Base-by-base conservation (phyloP, 2,888 invertebrate species). In the Trisateles emortualis region DNA sequence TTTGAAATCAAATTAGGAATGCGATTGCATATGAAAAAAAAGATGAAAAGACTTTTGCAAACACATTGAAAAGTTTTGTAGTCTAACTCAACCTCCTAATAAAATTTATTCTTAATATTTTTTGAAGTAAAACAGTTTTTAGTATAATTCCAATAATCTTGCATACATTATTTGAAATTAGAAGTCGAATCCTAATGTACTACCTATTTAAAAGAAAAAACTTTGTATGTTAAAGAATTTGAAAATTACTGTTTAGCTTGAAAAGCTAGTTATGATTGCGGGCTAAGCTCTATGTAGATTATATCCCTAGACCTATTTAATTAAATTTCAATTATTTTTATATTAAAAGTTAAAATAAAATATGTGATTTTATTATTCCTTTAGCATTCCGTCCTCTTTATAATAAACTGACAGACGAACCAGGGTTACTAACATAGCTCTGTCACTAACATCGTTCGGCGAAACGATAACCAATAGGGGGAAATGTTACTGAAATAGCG, bases 291-390 rank as follows among this genome's bases (percentile, higher is more conserved):
- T 81, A 75, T 74, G 80, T 83, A 85, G 75, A 76, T 76, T 74
- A 78, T 71, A 81, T 86, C n/a, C n/a, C n/a, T n/a, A 86, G 84
- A 83, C 39, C n/a, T 75, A 80, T 82, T 84, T 76, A 86, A 86
- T 82, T 78, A 74, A 84, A 83, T 88, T 90, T 90, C 82, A 86
- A 88, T 82, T 92, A 92, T 92, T 90, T 92, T 92, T 90, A 76
- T 91, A 92, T 84, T 87, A 89, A 91, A 91, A 84, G 32, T 43
- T 50, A 46, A 62, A 73, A 75, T 63, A 56, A 57, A 46, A 35
- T 42, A 22, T 58, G 22, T 39, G 24, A 59, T 62, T 39, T 78
- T 80, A 81, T 64, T 55, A 74, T 68, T 26, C 10, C 22, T 33
- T 33, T 10, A 29, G 9, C 16, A 1, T 33, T 35, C 17, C 30